Percentiles rank a stretch among this genome's conserved stretches.
These are phyloP conservation scores for Heliconius cydno DNA, from an alignment of 2,888 invertebrate genomes.

Conservation along the genomic window DNA sequence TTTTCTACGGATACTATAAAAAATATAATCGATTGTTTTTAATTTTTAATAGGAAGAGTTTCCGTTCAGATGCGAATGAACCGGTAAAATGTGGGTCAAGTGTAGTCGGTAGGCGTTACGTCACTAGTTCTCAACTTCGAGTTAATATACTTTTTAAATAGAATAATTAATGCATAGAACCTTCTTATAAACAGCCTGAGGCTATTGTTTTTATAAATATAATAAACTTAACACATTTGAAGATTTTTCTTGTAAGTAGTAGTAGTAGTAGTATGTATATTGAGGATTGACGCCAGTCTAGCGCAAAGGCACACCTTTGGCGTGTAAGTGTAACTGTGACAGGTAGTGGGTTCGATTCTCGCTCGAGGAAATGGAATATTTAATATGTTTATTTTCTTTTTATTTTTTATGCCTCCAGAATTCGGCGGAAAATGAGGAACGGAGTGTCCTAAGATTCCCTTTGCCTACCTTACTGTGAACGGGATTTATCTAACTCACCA, in stretches of 20 bases:
- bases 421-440: too few relatives aligned
- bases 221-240: background rate
- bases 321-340: too few relatives aligned
- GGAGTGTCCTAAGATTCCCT: too few relatives aligned
- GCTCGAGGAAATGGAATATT: too few relatives aligned
- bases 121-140: constrained; percentile 61
- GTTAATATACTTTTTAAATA: constrained; percentile 55
- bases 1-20: constrained; percentile 45
- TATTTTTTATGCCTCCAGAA: too few relatives aligned
- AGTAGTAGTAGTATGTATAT: too few relatives aligned
- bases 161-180: constrained; percentile 59
- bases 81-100: constrained; percentile 75
- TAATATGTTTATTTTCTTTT: too few relatives aligned
- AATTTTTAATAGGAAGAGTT: constrained; percentile 61
- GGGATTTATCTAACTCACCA: background rate
- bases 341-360: too few relatives aligned
- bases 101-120: constrained; percentile 63
- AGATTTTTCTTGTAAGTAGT: background rate
- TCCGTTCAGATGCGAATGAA: constrained; percentile 53
- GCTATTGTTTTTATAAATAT: constrained; percentile 6
- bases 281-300: too few relatives aligned
- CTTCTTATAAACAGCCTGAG: constrained; percentile 40
- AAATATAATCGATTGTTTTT: constrained; percentile 33
- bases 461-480: too few relatives aligned
- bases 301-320: too few relatives aligned